Percentiles rank a stretch among this genome's conserved stretches.
These are phyloP conservation scores for Pagetopsis macropterus DNA, from an alignment of 2,797 vertebrate genomes.

Conservation along the genomic window DNA sequence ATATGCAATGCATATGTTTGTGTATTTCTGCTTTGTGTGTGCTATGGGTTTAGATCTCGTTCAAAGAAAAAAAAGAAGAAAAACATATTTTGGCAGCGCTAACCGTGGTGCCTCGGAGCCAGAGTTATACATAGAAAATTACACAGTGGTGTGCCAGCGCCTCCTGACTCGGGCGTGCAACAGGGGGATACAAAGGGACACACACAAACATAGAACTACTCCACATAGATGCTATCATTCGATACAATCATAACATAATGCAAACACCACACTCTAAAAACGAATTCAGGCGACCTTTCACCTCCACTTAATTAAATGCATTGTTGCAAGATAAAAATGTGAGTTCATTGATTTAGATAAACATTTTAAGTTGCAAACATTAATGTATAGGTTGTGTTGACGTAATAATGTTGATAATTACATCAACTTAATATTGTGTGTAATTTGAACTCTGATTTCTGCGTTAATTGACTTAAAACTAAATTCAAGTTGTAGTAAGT, in stretches of 20 bases:
- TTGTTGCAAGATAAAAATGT: too few species aligned
- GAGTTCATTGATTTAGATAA: too few species aligned
- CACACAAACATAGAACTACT: conserved; percentile 37
- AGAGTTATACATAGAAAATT: conserved; percentile 85
- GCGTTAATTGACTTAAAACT: too few species aligned
- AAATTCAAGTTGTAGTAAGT: too few species aligned
- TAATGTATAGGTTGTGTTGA: too few species aligned
- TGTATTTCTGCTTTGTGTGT: conserved; percentile 35
- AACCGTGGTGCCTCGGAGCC: conserved; percentile 65
- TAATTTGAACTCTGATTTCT: too few species aligned
- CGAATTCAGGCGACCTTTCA: too few species aligned
- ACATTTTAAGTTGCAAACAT: too few species aligned
- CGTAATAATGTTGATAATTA: too few species aligned
- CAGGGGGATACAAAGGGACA: conserved; percentile 34
- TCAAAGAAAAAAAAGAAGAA: conserved; percentile 37
- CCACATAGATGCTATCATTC: neutral
- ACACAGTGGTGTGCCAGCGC: conserved; percentile 76
- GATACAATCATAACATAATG: conserved; percentile 5
- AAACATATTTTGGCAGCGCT: conserved; percentile 62
- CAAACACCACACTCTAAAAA: neutral
- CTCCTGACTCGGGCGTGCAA: conserved; percentile 56
- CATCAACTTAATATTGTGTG: too few species aligned
- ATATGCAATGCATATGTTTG: conserved; percentile 4
- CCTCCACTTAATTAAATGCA: too few species aligned
- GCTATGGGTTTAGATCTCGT: conserved; percentile 52